Percentiles rank a stretch among this genome's conserved stretches.
Conservation (phyloP, 2,797 vertebrate genomes). For the Chelmon rostratus region DNA sequence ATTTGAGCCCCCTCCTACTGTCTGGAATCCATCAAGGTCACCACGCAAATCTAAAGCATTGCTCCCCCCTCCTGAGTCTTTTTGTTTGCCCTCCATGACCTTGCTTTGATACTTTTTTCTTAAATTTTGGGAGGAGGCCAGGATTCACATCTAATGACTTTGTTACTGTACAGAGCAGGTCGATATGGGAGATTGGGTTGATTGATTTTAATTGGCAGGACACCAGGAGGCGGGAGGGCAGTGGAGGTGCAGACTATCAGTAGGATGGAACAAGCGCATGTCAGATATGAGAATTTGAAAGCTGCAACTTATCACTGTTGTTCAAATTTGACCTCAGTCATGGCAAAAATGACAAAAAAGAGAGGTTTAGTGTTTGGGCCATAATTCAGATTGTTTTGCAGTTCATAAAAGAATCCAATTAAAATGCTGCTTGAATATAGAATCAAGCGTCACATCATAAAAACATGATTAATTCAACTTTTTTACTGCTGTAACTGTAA, state of each 20-base stretch:
- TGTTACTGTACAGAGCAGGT: constrained; percentile 48
- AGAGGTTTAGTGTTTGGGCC: not conserved
- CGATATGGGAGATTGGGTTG: constrained; percentile 65
- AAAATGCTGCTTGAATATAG: not conserved
- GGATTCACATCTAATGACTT: constrained; percentile 43
- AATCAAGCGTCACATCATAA: not conserved
- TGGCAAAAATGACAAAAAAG: not conserved
- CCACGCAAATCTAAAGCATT: constrained; percentile 7
- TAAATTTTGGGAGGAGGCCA: constrained; percentile 43
- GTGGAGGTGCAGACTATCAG: not conserved
- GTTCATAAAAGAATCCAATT: not conserved
- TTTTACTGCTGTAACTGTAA: not conserved
- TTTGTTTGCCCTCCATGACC: constrained; percentile 46
- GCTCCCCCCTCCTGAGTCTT: constrained; percentile 35
- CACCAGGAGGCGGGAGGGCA: constrained; percentile 31
- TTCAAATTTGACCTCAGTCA: constrained; percentile 12
- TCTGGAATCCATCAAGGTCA: constrained; percentile 70
- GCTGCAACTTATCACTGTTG: not conserved
- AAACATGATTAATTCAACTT: not conserved
- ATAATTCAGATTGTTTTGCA: not conserved
- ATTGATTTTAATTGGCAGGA: constrained; percentile 65
- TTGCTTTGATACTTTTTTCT: constrained; percentile 37
- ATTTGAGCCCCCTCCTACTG: constrained; percentile 39
- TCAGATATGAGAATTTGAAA: constrained; percentile 5
- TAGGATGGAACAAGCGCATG: not conserved